Conservation (phyloP, 2,797 vertebrate species). For the Tokudaia tokunoshimensis region DNA sequence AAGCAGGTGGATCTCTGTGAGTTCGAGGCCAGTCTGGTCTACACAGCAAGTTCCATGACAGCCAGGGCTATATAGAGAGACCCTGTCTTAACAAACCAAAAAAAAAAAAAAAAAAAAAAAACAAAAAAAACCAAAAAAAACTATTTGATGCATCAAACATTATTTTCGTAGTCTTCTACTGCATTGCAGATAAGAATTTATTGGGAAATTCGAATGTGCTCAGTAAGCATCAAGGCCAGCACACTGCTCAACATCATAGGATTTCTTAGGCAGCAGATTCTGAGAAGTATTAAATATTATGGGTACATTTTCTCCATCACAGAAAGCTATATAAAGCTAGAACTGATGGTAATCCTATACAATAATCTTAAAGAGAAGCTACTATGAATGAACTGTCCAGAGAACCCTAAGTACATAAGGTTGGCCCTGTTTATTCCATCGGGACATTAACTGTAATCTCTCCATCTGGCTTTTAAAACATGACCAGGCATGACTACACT, state of each 20-base stretch:
- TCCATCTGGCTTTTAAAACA: constrained; percentile 31
- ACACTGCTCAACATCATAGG: accelerated
- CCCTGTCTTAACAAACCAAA: background rate
- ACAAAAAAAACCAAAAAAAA: background rate
- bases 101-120: constrained; percentile 13
- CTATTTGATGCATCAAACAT: background rate
- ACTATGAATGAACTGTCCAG: background rate
- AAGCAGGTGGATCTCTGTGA: background rate
- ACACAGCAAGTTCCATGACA: background rate
- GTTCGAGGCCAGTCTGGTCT: background rate
- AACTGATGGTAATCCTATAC: constrained; percentile 1
- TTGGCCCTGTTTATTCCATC: background rate
- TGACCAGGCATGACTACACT: background rate
- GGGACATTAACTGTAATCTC: constrained; percentile 12
- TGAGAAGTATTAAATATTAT: background rate
- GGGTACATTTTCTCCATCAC: background rate
- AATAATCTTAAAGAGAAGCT: constrained; percentile 43
- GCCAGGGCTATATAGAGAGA: background rate
- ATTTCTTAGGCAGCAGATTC: background rate
- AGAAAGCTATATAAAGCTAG: background rate
- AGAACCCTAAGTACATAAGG: background rate
- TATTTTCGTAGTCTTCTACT: constrained; percentile 1
- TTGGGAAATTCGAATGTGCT: constrained; percentile 4
- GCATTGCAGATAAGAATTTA: background rate
- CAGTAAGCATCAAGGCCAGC: background rate